Evolutionary conservation across 2,113 vertebrate genomes (phyloP).

Genomic region (Vanacampus margaritifer): DNA sequence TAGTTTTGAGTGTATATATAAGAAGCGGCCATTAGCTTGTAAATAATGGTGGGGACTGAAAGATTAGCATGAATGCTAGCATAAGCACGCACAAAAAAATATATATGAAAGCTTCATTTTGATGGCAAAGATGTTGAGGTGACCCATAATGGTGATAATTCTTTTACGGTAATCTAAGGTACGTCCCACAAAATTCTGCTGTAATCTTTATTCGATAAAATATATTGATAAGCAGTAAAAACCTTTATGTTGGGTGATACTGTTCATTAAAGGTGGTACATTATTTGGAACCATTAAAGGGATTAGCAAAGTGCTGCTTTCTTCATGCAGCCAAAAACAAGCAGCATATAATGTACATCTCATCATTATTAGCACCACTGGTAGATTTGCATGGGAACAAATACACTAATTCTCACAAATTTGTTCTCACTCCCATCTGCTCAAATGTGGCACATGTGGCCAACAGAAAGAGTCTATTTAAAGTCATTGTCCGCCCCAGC

Average conservation of each 20-base stretch:
- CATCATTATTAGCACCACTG: slow-evolving; percentile 6
- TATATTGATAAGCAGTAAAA: too few species aligned
- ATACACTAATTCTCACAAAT: slow-evolving; percentile 20
- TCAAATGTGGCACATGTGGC: slow-evolving; percentile 43
- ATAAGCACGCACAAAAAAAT: too few species aligned
- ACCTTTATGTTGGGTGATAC: background rate
- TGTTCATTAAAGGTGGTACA: background rate
- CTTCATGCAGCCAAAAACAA: background rate
- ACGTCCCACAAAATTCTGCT: background rate
- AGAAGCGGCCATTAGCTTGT: too few species aligned
- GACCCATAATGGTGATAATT: too few species aligned
- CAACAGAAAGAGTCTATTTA: slow-evolving; percentile 42
- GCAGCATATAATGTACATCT: background rate
- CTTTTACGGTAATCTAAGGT: too few species aligned
- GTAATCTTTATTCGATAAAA: too few species aligned
- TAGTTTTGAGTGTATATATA: too few species aligned
- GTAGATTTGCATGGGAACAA: slow-evolving; percentile 4
- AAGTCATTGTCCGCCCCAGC: slow-evolving; percentile 14
- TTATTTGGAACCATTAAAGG: background rate
- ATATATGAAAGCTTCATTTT: too few species aligned
- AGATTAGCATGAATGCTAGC: background rate
- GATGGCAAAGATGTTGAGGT: too few species aligned
- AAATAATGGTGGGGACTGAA: background rate
- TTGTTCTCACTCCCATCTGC: slow-evolving; percentile 21
- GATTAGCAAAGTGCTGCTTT: background rate